Evolutionary conservation across 2,888 invertebrate species (phyloP).

Genomic region (Drosophila cognata): DNA sequence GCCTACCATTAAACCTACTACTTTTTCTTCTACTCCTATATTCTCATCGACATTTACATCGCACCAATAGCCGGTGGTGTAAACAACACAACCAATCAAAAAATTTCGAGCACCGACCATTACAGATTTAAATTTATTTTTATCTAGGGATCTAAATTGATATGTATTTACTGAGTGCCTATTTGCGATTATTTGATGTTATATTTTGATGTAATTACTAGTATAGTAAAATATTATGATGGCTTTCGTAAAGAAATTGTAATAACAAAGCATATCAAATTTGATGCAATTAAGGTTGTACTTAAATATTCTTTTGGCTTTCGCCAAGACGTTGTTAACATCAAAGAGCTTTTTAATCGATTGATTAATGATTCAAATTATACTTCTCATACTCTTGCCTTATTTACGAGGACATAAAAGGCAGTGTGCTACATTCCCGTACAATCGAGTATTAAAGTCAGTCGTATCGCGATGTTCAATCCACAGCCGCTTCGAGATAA

Average conservation of each 20-base stretch:
- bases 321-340: background rate
- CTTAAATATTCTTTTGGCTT: conserved; percentile 1
- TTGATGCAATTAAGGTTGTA: conserved; percentile 2
- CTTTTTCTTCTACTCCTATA: too few relatives aligned
- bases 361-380: conserved; percentile 7
- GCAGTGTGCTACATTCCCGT: background rate
- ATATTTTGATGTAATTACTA: too few relatives aligned
- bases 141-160: too few relatives aligned
- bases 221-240: background rate
- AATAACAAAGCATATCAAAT: conserved; percentile 1
- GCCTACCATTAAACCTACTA: too few relatives aligned
- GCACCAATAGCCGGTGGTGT: too few relatives aligned
- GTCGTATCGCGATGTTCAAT: conserved; percentile 66
- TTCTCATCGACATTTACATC: too few relatives aligned
- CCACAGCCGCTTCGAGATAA: conserved; percentile 63
- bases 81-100: too few relatives aligned
- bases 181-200: too few relatives aligned
- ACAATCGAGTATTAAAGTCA: background rate
- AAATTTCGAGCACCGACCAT: too few relatives aligned
- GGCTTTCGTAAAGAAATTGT: background rate
- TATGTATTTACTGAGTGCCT: too few relatives aligned
- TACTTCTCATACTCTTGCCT: background rate
- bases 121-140: too few relatives aligned
- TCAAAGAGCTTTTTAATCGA: conserved; percentile 11
- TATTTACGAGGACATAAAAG: conserved; percentile 6